phyloP scores from a whole-genome alignment of 2,888 invertebrate species.

The Phaonia tiefii region DNA sequence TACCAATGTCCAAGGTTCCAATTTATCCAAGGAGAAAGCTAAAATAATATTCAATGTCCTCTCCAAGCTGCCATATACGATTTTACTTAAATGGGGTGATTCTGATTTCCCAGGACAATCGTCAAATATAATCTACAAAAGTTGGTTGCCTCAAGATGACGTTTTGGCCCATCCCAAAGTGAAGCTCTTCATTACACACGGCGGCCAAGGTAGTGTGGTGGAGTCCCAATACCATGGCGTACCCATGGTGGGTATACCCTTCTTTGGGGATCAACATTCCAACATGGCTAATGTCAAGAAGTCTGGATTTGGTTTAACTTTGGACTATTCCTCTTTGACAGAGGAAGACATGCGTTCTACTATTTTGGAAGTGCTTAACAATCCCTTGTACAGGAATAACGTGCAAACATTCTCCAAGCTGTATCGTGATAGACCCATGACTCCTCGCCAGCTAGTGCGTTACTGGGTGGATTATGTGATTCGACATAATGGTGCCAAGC shows the following conservation, averaged over 20 bases:
- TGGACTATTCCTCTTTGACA: constrained; percentile 68
- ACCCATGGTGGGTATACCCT: constrained; percentile 87
- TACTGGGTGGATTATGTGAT: constrained; percentile 83
- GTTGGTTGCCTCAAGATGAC: constrained; percentile 85
- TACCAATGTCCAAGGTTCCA: constrained; percentile 74
- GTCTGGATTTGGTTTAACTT: constrained; percentile 81
- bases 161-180: constrained; percentile 88
- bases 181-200: constrained; percentile 78
- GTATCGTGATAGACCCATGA: constrained; percentile 82
- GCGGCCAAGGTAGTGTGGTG: constrained; percentile 87
- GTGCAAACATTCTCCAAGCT: constrained; percentile 80
- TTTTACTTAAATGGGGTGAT: constrained; percentile 85
- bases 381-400: constrained; percentile 70
- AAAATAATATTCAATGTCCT: constrained; percentile 83
- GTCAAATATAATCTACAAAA: constrained; percentile 78
- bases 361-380: constrained; percentile 71
- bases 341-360: constrained; percentile 67
- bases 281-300: constrained; percentile 87
- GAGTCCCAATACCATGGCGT: constrained; percentile 90
- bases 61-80: constrained; percentile 82
- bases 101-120: constrained; percentile 78
- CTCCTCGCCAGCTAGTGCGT: constrained; percentile 81
- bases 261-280: constrained; percentile 89
- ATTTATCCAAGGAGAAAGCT: constrained; percentile 70
- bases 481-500: constrained; percentile 81